Evolutionary conservation across 2,113 vertebrate species (phyloP).

Genomic region (Poeciliopsis occidentalis): DNA sequence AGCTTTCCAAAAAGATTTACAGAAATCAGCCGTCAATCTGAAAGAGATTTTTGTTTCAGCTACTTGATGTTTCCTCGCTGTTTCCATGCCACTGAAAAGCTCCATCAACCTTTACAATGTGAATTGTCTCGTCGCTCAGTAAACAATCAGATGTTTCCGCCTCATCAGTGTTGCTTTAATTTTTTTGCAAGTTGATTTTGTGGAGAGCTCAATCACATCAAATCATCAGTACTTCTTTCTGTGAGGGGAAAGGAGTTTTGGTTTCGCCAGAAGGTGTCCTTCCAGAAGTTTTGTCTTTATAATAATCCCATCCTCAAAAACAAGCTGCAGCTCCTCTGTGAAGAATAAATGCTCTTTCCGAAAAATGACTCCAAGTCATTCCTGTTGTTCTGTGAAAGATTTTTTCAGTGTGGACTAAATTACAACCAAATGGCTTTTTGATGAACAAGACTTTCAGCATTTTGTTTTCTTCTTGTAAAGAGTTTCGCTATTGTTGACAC

Average conservation of each 20-base stretch:
- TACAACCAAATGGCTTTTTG: constrained; percentile 27
- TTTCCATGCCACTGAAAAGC: constrained; percentile 44
- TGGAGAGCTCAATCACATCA: constrained; percentile 40
- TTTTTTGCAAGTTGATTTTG: constrained; percentile 10
- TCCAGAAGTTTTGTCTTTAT: constrained; percentile 46
- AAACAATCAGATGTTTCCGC: constrained; percentile 33
- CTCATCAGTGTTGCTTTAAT: not conserved
- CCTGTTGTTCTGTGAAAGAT: constrained; percentile 23
- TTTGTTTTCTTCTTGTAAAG: not conserved
- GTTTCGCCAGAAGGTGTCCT: constrained; percentile 21
- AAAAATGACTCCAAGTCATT: constrained; percentile 12
- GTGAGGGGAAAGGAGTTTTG: constrained; percentile 7
- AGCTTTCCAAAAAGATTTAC: constrained; percentile 10
- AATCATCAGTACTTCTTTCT: constrained; percentile 30
- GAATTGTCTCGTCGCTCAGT: not conserved
- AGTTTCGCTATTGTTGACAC: not conserved
- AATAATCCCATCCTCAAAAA: constrained; percentile 52
- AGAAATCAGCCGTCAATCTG: constrained; percentile 31
- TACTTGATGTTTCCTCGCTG: constrained; percentile 30
- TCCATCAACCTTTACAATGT: constrained; percentile 31
- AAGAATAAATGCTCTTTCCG: not conserved
- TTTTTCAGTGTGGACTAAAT: constrained; percentile 51
- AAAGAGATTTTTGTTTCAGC: constrained; percentile 23
- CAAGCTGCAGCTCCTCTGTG: constrained; percentile 20
- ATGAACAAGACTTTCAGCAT: not conserved